Evolutionary conservation across 2,888 invertebrate species (phyloP).

Genomic region (Rhogogaster chlorosoma): DNA sequence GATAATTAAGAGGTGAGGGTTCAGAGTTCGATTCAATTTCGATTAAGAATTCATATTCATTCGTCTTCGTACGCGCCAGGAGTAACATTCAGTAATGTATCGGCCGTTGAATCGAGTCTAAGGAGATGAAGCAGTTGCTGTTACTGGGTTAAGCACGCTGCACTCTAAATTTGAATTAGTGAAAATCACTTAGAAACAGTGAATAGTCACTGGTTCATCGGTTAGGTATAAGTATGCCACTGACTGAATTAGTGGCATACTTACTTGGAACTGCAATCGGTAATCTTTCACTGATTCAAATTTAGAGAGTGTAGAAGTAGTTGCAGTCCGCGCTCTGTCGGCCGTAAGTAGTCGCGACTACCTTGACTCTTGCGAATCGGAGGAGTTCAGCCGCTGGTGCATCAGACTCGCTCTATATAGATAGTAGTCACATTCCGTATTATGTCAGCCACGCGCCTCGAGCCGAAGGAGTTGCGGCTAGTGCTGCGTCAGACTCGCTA

Average conservation of each 20-base stretch:
- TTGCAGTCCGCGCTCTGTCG: neutral
- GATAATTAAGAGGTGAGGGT: neutral
- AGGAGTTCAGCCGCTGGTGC: neutral
- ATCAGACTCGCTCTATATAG: neutral
- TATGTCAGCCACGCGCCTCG: conserved; percentile 6
- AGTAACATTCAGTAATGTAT: neutral
- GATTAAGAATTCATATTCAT: neutral
- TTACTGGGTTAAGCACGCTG: neutral
- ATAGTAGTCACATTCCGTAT: neutral
- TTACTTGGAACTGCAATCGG: too few species aligned
- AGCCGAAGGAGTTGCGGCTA: neutral
- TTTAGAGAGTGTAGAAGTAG: neutral
- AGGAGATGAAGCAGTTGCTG: neutral
- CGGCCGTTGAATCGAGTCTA: neutral
- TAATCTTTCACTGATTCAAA: too few species aligned
- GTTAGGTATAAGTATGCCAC: too few species aligned
- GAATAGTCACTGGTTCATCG: too few species aligned
- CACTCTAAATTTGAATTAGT: too few species aligned
- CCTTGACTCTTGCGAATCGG: neutral
- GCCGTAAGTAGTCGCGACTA: neutral
- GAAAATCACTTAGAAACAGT: too few species aligned
- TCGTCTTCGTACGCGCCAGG: neutral
- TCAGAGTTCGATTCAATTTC: neutral
- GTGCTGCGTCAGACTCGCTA: neutral
- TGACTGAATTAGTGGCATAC: too few species aligned